Conservation (phyloP, 2,797 vertebrate genomes). For the Sarcoramphus papa region DNA sequence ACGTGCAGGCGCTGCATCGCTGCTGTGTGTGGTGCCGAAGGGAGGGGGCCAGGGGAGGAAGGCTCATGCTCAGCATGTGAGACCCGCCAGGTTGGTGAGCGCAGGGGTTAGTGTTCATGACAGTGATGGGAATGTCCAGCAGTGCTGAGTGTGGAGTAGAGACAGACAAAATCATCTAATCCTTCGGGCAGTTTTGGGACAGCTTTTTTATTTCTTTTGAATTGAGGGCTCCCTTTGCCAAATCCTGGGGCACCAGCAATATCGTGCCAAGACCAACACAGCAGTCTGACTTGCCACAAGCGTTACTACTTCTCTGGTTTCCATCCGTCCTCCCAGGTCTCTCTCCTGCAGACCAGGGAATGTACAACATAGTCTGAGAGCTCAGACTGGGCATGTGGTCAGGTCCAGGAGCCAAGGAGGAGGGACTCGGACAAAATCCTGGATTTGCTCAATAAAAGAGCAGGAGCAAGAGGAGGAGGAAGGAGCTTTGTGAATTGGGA, state of each 20-base stretch:
- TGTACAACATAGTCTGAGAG: not conserved
- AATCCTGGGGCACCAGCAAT: not conserved
- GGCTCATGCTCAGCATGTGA: not conserved
- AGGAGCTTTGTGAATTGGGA: not conserved
- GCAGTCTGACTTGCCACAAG: not conserved
- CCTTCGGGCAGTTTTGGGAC: not conserved
- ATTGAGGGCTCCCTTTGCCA: not conserved
- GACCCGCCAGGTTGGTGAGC: not conserved
- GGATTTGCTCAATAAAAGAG: not conserved
- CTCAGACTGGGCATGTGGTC: not conserved
- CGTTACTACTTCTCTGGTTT: not conserved
- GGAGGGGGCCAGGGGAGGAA: not conserved
- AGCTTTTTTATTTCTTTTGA: not conserved
- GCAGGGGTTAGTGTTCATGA: accelerated
- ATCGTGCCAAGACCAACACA: not conserved
- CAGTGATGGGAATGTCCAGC: not conserved
- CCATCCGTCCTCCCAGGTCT: not conserved
- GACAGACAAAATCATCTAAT: not conserved
- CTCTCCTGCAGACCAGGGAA: not conserved
- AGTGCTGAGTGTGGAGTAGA: accelerated
- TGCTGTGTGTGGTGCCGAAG: not conserved
- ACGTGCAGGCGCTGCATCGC: accelerated
- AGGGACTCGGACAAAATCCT: not conserved
- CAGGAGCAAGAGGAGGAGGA: not conserved
- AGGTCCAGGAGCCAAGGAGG: not conserved